These are phyloP conservation scores for Hydrophis major DNA, from an alignment of 2,797 vertebrate species.

Conservation along the genomic window DNA sequence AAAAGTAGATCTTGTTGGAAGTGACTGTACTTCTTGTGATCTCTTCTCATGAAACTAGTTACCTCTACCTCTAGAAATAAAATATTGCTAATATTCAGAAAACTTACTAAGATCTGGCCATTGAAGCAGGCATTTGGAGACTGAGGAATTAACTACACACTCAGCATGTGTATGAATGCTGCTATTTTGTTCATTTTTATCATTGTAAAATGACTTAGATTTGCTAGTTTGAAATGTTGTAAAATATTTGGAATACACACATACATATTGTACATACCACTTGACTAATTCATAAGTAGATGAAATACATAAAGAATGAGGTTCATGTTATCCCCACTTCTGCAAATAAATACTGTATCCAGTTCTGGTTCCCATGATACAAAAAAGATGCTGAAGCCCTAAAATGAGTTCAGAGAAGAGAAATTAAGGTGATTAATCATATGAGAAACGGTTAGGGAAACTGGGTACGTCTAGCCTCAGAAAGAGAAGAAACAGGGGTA, in stretches of 20 bases:
- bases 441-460: neutral
- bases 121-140: neutral
- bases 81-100: neutral
- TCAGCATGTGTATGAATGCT: neutral
- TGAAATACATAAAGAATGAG: neutral
- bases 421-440: neutral
- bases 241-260: neutral
- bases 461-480: neutral
- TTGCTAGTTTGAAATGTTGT: neutral
- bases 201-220: neutral
- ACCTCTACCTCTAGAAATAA: neutral
- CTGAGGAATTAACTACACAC: neutral
- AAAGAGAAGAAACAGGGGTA: neutral
- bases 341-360: neutral
- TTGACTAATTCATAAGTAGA: neutral
- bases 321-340: neutral
- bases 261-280: neutral
- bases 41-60: neutral
- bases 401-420: neutral
- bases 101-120: neutral
- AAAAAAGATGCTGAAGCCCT: neutral
- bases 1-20: neutral
- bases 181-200: neutral
- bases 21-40: neutral
- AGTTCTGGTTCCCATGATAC: neutral